Evolutionary conservation across 2,113 vertebrate species (phyloP).

Genomic region (Hydropotes inermis): DNA sequence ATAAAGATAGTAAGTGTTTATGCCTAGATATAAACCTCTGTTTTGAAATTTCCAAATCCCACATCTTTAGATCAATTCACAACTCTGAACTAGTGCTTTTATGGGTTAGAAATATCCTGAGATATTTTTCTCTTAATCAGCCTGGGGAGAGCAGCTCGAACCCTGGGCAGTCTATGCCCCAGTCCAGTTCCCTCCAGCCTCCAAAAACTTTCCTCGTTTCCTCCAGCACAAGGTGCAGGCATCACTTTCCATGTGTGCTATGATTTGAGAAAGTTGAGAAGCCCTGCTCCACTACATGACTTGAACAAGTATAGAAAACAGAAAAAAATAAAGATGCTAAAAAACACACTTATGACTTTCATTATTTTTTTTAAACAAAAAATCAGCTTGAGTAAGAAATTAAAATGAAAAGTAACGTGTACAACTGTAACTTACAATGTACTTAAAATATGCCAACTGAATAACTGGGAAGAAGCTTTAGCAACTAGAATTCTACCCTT

Average conservation of each 20-base stretch:
- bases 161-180: rapidly evolving
- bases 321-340: not conserved
- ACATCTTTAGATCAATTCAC: not conserved
- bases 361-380: not conserved
- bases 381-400: not conserved
- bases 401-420: not conserved
- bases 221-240: not conserved
- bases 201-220: rapidly evolving
- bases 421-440: not conserved
- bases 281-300: not conserved
- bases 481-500: not conserved
- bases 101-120: not conserved
- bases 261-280: not conserved
- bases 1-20: not conserved
- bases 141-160: rapidly evolving
- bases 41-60: not conserved
- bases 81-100: not conserved
- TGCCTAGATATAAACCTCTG: not conserved
- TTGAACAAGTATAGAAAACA: not conserved
- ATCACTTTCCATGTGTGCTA: not conserved
- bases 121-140: not conserved
- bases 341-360: not conserved
- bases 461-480: not conserved
- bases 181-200: not conserved
- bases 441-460: not conserved